Base-by-base conservation (phyloP, 2,888 invertebrate genomes). In the Xanthorhoe spadicearia region DNA sequence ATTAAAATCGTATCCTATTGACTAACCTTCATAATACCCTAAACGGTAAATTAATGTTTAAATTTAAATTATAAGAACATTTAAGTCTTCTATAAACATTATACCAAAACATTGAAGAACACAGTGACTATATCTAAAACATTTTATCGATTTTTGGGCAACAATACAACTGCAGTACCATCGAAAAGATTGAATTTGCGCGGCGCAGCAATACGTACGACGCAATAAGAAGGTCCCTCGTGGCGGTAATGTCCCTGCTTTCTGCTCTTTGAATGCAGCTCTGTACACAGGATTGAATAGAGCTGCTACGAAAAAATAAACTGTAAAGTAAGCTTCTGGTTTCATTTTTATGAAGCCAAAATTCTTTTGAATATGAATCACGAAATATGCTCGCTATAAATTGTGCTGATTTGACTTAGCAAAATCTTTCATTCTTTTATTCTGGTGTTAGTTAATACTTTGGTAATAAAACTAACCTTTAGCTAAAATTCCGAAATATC, bases 151-250 rank as follows among this genome's bases (percentile, higher is more conserved):
- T 49, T 35, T 65, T 57, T 35, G 43, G n/a, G 46, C 50, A 53
- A 66, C 48, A 57, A 52, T 56, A 35, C 55, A 51, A 46, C 23
- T 53, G 38, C 38, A 54, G n/a, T 19, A 48, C 23, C 52, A 19
- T 56, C 43, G 32, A 57, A 60, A 67, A 67, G 60, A 67, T 64
- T 57, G 67, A 57, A 61, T 64, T 60, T 64, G 52, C 43, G 63
- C 59, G 43, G 17, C 66, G 59, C 62, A 54, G 66, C 54, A 55
- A 62, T 48, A 59, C 48, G 23, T 46, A 28, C 58, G 59, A 60
- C 63, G 63, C 60, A 67, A 60, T 63, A 67, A 61, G 67, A n/a
- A 62, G 46, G 62, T 60, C 67, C 56, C 56, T 53, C 28, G 60
- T 52, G 67, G 43, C 56, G 56, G 67, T 60, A 67, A 67, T 67